A percentile compares a stretch with the other conserved stretches of the same genome.
Conservation (phyloP, 2,113 vertebrate genomes). For the Cynopterus brachyotis region DNA sequence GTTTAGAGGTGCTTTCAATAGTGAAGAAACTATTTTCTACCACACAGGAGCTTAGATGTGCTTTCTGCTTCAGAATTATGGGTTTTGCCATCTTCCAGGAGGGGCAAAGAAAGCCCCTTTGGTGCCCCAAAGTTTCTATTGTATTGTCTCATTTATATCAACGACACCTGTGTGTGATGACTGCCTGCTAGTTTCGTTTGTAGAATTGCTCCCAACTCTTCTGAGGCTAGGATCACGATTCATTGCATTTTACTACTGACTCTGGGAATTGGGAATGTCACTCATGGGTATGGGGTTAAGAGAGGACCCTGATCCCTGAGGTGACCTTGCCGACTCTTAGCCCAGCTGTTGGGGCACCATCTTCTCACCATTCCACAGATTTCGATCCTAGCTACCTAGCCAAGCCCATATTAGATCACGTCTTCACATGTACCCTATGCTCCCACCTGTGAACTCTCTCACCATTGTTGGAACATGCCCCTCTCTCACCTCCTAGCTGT, state of each 20-base stretch:
- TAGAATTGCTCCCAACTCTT: background rate
- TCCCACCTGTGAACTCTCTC: background rate
- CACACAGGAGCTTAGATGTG: too few relatives aligned
- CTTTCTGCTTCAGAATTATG: background rate
- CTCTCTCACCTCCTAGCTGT: background rate
- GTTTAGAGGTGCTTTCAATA: background rate
- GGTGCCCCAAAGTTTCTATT: background rate
- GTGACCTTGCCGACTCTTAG: too few relatives aligned
- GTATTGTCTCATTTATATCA: accelerated
- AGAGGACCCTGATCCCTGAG: background rate
- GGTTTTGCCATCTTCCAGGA: background rate
- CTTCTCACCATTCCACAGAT: background rate
- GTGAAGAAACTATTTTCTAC: background rate
- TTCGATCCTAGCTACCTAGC: background rate
- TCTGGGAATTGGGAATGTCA: background rate
- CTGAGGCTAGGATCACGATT: background rate
- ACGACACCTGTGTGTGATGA: background rate
- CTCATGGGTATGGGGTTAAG: background rate
- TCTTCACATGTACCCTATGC: background rate
- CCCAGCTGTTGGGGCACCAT: background rate
- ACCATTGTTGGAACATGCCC: background rate
- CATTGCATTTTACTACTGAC: background rate
- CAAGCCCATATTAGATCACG: background rate
- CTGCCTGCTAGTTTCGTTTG: background rate
- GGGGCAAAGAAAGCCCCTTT: background rate